phyloP scores from a whole-genome alignment of 2,888 invertebrate genomes.

The Zaprionus obscuricornis region DNA sequence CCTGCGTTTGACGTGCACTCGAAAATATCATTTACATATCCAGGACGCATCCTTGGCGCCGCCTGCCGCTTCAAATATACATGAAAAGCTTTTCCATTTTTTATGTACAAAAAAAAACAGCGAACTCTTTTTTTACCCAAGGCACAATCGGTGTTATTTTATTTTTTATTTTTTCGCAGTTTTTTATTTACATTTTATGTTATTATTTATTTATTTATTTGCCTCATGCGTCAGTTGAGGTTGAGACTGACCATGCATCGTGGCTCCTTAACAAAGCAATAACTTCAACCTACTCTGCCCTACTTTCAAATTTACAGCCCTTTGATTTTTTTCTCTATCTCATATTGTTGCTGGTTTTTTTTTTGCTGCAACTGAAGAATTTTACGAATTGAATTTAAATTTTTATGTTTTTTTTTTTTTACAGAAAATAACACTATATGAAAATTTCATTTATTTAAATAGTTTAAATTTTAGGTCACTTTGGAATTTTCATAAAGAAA shows the following conservation, averaged over 20 bases:
- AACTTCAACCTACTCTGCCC: background rate
- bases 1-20: constrained; percentile 73
- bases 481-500: too few relatives aligned
- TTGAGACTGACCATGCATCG: background rate
- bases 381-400: background rate
- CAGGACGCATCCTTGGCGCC: constrained; percentile 49
- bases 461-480: background rate
- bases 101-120: constrained; percentile 16
- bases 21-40: constrained; percentile 77
- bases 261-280: too few relatives aligned
- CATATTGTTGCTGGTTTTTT: too few relatives aligned
- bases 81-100: constrained; percentile 66
- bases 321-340: too few relatives aligned
- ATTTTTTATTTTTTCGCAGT: too few relatives aligned
- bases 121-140: too few relatives aligned
- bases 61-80: constrained; percentile 41
- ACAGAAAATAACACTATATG: background rate
- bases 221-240: background rate
- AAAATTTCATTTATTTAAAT: background rate
- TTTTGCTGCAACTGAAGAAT: background rate
- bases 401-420: background rate
- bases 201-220: constrained; percentile 11
- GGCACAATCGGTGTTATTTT: too few relatives aligned
- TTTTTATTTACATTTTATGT: constrained; percentile 3
- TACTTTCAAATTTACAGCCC: background rate